A percentile compares a stretch with the other conserved stretches of the same genome.
Conservation (phyloP, 2,113 vertebrate species). For the Poeciliopsis retropinna region DNA sequence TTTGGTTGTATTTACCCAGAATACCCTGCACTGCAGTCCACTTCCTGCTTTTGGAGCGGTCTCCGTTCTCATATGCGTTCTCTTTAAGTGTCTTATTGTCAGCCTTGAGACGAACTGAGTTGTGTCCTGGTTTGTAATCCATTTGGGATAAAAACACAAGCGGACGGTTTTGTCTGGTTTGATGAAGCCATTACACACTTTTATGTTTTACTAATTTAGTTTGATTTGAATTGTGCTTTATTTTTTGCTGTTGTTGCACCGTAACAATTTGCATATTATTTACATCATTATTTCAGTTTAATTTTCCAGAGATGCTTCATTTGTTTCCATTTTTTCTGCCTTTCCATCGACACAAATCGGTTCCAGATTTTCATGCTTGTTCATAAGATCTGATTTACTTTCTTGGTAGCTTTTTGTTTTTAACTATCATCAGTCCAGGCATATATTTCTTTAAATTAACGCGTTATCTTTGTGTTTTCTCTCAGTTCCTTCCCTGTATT, state of each 20-base stretch:
- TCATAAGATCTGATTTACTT: too few species aligned
- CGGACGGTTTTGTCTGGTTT: neutral
- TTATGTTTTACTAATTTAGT: neutral
- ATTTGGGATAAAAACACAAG: neutral
- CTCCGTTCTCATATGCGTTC: too few species aligned
- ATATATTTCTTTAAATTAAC: neutral
- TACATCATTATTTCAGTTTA: too few species aligned
- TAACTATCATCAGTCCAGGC: neutral
- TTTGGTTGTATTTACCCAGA: too few species aligned
- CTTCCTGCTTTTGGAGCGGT: too few species aligned
- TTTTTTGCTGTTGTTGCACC: neutral
- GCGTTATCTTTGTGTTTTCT: neutral
- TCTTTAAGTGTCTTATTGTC: neutral
- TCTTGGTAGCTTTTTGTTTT: too few species aligned
- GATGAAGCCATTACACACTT: neutral
- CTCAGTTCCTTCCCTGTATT: neutral
- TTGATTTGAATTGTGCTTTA: neutral
- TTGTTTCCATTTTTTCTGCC: too few species aligned
- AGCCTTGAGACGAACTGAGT: neutral
- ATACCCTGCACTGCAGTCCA: too few species aligned
- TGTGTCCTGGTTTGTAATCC: neutral
- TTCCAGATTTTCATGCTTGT: too few species aligned
- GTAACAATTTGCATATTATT: too few species aligned
- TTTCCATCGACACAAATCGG: too few species aligned
- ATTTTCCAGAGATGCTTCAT: too few species aligned